A percentile compares a stretch with the other conserved stretches of the same genome.
These are phyloP conservation scores for Didymodactylos carnosus DNA, from an alignment of 2,888 invertebrate species.

Conservation along the genomic window DNA sequence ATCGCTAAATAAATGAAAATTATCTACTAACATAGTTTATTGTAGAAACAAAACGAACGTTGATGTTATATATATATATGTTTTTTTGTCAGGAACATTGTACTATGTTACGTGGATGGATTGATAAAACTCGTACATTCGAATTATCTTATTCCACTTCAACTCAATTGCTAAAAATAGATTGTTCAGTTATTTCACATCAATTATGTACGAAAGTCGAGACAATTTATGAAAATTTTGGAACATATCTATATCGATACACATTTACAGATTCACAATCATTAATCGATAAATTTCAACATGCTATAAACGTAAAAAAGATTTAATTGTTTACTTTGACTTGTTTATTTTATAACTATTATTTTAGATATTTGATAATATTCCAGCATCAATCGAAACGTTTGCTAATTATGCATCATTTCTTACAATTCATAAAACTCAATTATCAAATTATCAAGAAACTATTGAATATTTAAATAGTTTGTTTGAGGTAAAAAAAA, in stretches of 20 bases:
- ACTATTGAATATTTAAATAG: constrained; percentile 30
- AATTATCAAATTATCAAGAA: constrained; percentile 25
- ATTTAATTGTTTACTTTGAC: background rate
- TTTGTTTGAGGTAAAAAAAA: constrained; percentile 26
- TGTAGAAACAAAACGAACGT: no score
- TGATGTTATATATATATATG: no score
- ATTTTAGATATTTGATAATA: constrained; percentile 26
- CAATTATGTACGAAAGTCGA: background rate
- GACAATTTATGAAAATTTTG: background rate
- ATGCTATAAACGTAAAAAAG: background rate
- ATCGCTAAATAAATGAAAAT: no score
- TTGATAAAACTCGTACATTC: background rate
- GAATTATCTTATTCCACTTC: background rate
- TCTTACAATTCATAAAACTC: constrained; percentile 26
- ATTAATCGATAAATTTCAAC: background rate
- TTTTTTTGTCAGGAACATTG: background rate
- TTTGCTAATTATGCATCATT: constrained; percentile 30
- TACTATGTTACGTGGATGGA: background rate
- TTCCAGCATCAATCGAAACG: constrained; percentile 22
- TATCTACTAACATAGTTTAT: no score
- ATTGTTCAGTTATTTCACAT: background rate
- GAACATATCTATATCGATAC: background rate
- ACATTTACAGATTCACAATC: background rate
- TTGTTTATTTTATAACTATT: background rate
- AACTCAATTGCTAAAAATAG: background rate